Evolutionary conservation across 2,113 vertebrate genomes (phyloP).

Genomic region (Bambusicola thoracicus): DNA sequence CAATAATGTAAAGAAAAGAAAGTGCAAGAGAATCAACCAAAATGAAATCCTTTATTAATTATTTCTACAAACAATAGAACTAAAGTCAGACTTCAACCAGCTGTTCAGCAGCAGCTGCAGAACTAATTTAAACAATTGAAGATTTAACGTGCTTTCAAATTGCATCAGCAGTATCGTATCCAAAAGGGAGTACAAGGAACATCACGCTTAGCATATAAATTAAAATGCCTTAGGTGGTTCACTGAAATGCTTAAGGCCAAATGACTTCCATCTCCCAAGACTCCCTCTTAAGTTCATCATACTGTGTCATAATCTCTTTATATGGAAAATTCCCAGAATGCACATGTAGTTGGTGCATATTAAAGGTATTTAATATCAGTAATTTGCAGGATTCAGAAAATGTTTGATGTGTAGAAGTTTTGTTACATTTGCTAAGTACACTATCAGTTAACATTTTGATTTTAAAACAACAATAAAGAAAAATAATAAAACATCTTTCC

Average conservation of each 20-base stretch:
- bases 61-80: neutral
- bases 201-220: neutral
- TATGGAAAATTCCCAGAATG: neutral
- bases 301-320: neutral
- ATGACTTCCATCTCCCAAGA: neutral
- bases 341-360: neutral
- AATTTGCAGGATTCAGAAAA: neutral
- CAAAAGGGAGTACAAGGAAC: neutral
- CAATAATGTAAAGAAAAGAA: neutral
- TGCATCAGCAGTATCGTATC: neutral
- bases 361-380: neutral
- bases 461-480: neutral
- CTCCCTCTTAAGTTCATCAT: neutral
- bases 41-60: neutral
- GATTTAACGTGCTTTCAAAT: neutral
- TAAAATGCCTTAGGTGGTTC: neutral
- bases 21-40: neutral
- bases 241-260: slow-evolving; percentile 12
- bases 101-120: neutral
- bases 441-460: neutral
- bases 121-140: neutral
- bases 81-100: neutral
- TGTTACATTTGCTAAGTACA: neutral
- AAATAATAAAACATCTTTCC: neutral
- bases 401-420: neutral